Evolutionary conservation across 1,140 invertebrate species (phyloP).

Genomic region (Rhopalosiphum maidis): DNA sequence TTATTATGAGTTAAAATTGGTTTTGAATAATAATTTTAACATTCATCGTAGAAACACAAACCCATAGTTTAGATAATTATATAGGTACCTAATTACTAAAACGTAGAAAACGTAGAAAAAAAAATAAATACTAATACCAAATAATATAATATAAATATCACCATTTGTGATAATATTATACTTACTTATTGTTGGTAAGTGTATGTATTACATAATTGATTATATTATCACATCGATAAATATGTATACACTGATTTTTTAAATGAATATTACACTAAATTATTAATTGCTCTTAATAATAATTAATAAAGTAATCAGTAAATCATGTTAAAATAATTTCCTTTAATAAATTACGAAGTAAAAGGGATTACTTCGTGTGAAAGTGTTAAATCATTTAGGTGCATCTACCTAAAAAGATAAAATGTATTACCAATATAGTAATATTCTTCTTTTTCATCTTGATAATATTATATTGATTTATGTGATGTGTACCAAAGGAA

Average conservation of each 20-base stretch:
- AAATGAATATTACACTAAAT: not conserved
- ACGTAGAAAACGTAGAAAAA: no score
- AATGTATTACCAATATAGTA: not conserved
- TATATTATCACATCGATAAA: not conserved
- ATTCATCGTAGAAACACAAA: no score
- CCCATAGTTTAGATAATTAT: no score
- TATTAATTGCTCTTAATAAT: not conserved
- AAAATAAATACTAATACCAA: no score
- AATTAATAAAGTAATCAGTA: not conserved
- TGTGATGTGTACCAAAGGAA: not conserved
- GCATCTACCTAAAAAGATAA: no score
- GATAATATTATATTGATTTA: not conserved
- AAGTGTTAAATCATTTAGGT: not conserved
- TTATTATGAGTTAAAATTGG: no score
- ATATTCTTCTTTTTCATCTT: not conserved
- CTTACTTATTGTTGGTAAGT: no score
- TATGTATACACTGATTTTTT: not conserved
- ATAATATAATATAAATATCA: no score
- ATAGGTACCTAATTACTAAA: no score
- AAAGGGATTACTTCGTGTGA: not conserved
- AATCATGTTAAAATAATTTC: not conserved
- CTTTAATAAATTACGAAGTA: not conserved
- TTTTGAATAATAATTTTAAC: no score
- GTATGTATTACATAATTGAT: not conserved
- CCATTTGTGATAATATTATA: no score